phyloP scores from a whole-genome alignment of 2,888 invertebrate species.

The Seladonia tumulorum region DNA sequence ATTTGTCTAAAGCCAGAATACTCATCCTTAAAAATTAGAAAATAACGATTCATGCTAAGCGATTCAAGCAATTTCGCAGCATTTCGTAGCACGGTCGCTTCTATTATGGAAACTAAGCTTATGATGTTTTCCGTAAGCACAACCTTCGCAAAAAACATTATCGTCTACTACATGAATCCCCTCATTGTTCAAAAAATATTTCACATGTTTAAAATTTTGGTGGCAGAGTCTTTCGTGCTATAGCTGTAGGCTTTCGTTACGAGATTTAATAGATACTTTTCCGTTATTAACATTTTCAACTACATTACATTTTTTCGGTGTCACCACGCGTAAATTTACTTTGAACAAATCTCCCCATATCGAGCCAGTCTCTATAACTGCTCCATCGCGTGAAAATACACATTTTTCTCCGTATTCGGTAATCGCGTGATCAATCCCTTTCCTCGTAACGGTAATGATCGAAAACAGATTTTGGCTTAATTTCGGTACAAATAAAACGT shows the following conservation, averaged over 20 bases:
- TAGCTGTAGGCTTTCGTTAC: background rate
- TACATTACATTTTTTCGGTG: background rate
- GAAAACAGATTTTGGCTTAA: slow-evolving; percentile 9
- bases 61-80: slow-evolving; percentile 17
- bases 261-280: too few relatives aligned
- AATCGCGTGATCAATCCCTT: background rate
- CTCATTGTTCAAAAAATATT: background rate
- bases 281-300: background rate
- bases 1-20: slow-evolving; percentile 17
- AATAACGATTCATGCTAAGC: slow-evolving; percentile 16
- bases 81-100: slow-evolving; percentile 22
- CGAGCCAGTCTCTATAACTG: background rate
- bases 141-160: slow-evolving; percentile 16
- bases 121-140: slow-evolving; percentile 29
- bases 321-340: slow-evolving; percentile 9
- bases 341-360: background rate
- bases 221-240: slow-evolving; percentile 24
- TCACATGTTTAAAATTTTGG: too few relatives aligned
- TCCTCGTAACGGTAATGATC: background rate
- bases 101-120: slow-evolving; percentile 25
- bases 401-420: background rate
- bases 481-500: background rate
- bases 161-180: background rate
- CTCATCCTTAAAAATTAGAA: slow-evolving; percentile 22
- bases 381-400: background rate